Percentiles rank a stretch among this genome's conserved stretches.
Evolutionary conservation across 2,113 vertebrate species (phyloP).

Genomic region (Motacilla tschutschensis): DNA sequence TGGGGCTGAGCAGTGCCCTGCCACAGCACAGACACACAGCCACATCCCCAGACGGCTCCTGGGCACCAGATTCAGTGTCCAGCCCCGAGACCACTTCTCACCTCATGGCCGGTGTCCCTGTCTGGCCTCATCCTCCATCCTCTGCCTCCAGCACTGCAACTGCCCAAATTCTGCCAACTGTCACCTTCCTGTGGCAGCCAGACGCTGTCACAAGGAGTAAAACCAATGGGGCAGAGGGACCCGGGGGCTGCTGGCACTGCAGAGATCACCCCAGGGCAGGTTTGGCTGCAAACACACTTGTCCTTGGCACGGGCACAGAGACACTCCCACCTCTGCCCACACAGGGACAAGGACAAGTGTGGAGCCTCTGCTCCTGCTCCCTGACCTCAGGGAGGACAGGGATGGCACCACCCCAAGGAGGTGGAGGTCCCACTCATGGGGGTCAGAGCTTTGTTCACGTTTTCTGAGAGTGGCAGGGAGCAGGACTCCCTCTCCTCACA

Average conservation of each 20-base stretch:
- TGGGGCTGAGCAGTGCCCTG: background rate
- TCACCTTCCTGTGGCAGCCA: background rate
- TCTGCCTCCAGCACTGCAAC: background rate
- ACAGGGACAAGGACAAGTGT: background rate
- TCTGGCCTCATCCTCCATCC: background rate
- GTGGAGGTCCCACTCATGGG: fast-evolving
- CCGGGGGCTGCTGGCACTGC: background rate
- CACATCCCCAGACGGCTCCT: background rate
- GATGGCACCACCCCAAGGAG: background rate
- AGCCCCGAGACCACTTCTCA: background rate
- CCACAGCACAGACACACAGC: background rate
- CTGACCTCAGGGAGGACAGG: background rate
- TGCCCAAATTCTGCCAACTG: background rate
- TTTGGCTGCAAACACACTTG: fast-evolving
- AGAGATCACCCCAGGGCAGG: background rate
- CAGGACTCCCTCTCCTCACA: background rate
- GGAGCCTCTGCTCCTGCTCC: background rate
- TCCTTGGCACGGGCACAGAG: fast-evolving
- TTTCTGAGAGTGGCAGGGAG: background rate
- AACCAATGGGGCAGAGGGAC: background rate
- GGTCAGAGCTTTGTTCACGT: background rate
- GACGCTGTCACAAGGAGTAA: background rate
- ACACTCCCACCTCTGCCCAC: background rate
- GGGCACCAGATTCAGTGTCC: background rate
- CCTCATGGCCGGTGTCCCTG: background rate